A percentile compares a stretch with the other conserved stretches of the same genome.
These are phyloP conservation scores for Microplitis mediator DNA, from an alignment of 1,140 invertebrate species.

Conservation along the genomic window DNA sequence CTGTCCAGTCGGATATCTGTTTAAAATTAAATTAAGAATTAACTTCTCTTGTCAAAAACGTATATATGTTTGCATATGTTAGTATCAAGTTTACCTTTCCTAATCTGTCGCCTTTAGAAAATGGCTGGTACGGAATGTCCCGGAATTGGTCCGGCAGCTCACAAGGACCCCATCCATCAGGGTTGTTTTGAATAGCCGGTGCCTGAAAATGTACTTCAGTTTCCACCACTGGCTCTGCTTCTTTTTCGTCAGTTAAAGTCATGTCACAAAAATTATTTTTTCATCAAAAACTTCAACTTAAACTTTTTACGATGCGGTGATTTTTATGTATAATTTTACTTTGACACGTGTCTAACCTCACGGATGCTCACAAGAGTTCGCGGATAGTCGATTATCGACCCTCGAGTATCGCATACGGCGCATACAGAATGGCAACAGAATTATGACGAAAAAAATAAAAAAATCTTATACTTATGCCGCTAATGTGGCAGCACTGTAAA, in stretches of 20 bases:
- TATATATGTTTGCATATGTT: no score
- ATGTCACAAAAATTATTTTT: not conserved
- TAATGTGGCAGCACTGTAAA: no score
- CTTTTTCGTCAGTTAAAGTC: not conserved
- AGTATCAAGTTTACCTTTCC: conserved; percentile 75
- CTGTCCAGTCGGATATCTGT: conserved; percentile 96
- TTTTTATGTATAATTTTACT: no score
- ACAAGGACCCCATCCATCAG: conserved; percentile 93
- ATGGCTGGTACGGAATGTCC: conserved; percentile 98
- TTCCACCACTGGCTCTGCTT: conserved; percentile 26
- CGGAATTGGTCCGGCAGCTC: conserved; percentile 93
- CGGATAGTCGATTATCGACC: no score
- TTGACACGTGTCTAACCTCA: no score
- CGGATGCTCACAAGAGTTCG: no score
- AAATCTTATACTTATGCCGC: no score
- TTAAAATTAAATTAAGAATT: conserved; percentile 32
- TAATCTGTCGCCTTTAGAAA: conserved; percentile 94
- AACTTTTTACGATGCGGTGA: no score
- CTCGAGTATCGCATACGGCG: no score
- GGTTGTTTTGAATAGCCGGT: conserved; percentile 86
- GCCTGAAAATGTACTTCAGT: conserved; percentile 65
- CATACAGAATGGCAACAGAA: no score
- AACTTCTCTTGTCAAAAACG: not conserved
- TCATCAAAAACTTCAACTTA: no score
- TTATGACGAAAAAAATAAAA: no score